A percentile compares a stretch with the other conserved stretches of the same genome.
phyloP scores from a whole-genome alignment of 2,113 vertebrate species.

The Sus scrofa region T2T-Sscrofa CM000812.6:197340501-197341000 shows the following conservation, averaged over 20 bases:
- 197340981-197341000: background rate
- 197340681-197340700: background rate
- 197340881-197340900: background rate
- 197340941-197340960: background rate
- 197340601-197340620: background rate
- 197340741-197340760: accelerated
- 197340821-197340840: background rate
- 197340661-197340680: background rate
- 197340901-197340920: background rate
- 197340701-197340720: background rate
- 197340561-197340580: background rate
- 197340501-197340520: background rate
- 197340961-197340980: background rate
- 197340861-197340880: background rate
- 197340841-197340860: background rate
- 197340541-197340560: background rate
- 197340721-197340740: background rate
- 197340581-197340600: background rate
- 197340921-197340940: background rate
- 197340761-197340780: background rate
- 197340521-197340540: background rate
- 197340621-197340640: background rate
- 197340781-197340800: background rate
- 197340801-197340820: background rate
- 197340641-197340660: background rate